Evolutionary conservation across 2,888 invertebrate species (phyloP), one percentile per base, ranked within the genome.

Genomic region (Acrobasis consociella): DNA sequence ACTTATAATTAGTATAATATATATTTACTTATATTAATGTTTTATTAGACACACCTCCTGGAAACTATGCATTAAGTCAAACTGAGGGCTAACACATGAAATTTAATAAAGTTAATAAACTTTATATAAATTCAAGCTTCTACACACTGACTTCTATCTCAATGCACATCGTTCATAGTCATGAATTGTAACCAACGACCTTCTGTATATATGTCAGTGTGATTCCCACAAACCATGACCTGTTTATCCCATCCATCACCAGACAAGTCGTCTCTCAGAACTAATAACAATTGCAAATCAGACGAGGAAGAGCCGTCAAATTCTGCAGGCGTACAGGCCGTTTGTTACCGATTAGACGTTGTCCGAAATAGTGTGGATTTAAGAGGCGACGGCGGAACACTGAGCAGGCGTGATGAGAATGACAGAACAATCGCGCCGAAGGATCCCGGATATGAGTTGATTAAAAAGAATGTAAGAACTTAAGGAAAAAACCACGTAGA

Each of bases 371-470:
- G 75, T 75, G 70, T 72, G 83, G 82, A 85, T 82, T 74, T 76
- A 85, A 75, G 84, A 89, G 86, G 87, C 89, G 89, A 86, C 31
- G 31, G 31, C 89, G 72, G 80, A 76, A 81, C 82, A 82, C 80
- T 80, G 71, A 65, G 60, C 56, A 67, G 56, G 68, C 88, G 89
- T 89, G 88, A 80, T 67, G 60, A 15, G 90, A 84, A 88, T 89
- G 38, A 42, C 58, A 68, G 73, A 76, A 80, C 81, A 80, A 80
- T 78, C 70, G 77, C 65, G 71, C 77, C 76, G 80, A 72, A 72
- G 65, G 70, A 66, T 80, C 86, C 83, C 83, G 86, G 87, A 87
- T 77, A 69, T 76, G 55, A 67, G 68, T 60, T 68, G 64, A 65
- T 59, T 9, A 15, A 53, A 31, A 17, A 37, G 31, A 22, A 31